Conservation (phyloP, 2,888 invertebrate species). For the Drosophila ustulata region DNA sequence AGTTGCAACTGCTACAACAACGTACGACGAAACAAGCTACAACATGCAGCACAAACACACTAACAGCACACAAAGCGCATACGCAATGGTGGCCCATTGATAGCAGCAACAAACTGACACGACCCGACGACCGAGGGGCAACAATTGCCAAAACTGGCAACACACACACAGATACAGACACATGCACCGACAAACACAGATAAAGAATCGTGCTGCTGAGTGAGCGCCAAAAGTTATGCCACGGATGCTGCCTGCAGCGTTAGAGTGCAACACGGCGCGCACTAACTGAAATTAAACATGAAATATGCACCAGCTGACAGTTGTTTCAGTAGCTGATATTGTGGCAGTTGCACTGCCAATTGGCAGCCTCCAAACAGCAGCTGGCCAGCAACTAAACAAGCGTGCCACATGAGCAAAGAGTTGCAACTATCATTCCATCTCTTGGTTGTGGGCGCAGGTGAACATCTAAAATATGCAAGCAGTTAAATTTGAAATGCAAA, state of each 20-base stretch:
- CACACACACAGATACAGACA: conserved; percentile 15
- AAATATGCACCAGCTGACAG: conserved; percentile 66
- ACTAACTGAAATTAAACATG: conserved; percentile 80
- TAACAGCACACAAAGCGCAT: conserved; percentile 57
- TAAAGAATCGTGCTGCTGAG: conserved; percentile 6
- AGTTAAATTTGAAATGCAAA: conserved; percentile 77
- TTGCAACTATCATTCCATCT: background rate
- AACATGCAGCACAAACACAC: background rate
- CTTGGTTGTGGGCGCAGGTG: conserved; percentile 30
- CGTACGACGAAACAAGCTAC: conserved; percentile 20
- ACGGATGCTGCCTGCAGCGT: conserved; percentile 27
- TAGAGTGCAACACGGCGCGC: conserved; percentile 35
- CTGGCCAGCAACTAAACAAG: conserved; percentile 39
- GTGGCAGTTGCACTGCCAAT: conserved; percentile 41
- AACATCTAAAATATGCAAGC: conserved; percentile 67
- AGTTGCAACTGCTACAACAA: conserved; percentile 8
- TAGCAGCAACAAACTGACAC: conserved; percentile 44
- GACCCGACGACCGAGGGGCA: conserved; percentile 15
- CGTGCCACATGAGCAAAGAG: background rate
- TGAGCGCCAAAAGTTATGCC: conserved; percentile 45
- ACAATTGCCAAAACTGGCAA: conserved; percentile 33
- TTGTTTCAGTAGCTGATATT: conserved; percentile 5
- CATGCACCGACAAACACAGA: conserved; percentile 12
- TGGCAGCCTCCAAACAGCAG: conserved; percentile 39
- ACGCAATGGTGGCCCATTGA: conserved; percentile 65